These are phyloP conservation scores for Volucella zonaria DNA, from an alignment of 2,888 invertebrate genomes.

Conservation along the genomic window DNA sequence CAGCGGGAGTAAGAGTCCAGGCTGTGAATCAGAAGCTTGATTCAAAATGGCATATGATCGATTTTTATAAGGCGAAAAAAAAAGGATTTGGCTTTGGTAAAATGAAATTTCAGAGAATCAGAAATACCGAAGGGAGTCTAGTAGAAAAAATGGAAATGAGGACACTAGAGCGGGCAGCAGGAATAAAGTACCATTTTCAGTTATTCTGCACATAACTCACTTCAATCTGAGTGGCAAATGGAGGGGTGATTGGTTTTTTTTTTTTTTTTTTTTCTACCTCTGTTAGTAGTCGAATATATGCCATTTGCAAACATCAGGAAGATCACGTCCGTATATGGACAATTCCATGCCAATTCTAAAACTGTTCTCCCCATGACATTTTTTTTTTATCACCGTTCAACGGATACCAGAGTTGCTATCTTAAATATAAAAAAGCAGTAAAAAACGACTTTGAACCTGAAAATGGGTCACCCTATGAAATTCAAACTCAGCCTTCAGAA, in stretches of 20 bases:
- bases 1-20: constrained; percentile 24
- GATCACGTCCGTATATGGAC: constrained; percentile 28
- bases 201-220: constrained; percentile 62
- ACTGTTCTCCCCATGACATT: too few relatives aligned
- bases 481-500: too few relatives aligned
- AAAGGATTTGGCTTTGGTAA: constrained; percentile 65
- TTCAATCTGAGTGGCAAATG: constrained; percentile 8
- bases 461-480: too few relatives aligned
- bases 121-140: constrained; percentile 2
- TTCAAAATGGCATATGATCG: constrained; percentile 51
- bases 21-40: constrained; percentile 9
- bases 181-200: constrained; percentile 54
- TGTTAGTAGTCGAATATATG: constrained; percentile 19
- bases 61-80: constrained; percentile 31
- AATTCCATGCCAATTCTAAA: too few relatives aligned
- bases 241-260: constrained; percentile 30
- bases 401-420: too few relatives aligned
- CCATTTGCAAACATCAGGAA: constrained; percentile 57
- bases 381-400: too few relatives aligned
- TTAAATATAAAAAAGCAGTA: too few relatives aligned
- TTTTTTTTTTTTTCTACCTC: constrained; percentile 5
- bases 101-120: constrained; percentile 50
- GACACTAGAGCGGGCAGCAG: constrained; percentile 40
- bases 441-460: too few relatives aligned
- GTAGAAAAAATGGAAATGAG: constrained; percentile 51